Evolutionary conservation across 2,797 vertebrate genomes (phyloP).

Genomic region (Clarias platycephalus): DNA sequence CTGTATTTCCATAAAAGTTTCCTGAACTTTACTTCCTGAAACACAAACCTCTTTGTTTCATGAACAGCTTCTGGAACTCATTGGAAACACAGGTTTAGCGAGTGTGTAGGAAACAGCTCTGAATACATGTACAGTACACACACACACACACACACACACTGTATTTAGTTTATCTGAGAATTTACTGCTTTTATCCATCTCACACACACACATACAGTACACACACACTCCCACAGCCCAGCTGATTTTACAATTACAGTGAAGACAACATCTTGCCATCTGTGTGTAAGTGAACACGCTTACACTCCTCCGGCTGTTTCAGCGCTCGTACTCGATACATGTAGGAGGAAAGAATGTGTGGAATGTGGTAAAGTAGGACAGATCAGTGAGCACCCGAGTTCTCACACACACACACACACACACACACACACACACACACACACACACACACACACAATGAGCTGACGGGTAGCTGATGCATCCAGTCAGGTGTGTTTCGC

Average conservation of each 20-base stretch:
- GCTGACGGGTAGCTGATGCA: conserved; percentile 1
- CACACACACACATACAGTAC: conserved; percentile 16
- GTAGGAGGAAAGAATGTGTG: conserved; percentile 13
- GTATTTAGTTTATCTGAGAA: background rate
- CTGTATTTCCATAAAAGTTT: background rate
- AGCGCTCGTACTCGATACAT: background rate
- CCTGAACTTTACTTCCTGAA: background rate
- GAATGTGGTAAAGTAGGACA: conserved; percentile 11
- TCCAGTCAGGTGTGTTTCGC: background rate
- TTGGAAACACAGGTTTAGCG: background rate
- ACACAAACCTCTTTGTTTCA: background rate
- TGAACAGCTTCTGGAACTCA: background rate
- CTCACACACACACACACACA: conserved; percentile 6
- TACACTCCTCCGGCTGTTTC: background rate
- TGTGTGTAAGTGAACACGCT: conserved; percentile 6
- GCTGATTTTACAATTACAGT: conserved; percentile 26
- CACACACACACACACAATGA: background rate
- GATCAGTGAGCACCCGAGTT: background rate
- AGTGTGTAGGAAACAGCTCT: background rate
- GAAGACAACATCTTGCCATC: conserved; percentile 24
- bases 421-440: background rate
- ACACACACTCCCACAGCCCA: background rate
- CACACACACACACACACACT: background rate
- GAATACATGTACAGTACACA: background rate
- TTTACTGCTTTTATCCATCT: conserved; percentile 13